Evolutionary conservation across 1,140 invertebrate species (phyloP).

Genomic region (Drosophila nasuta): DNA sequence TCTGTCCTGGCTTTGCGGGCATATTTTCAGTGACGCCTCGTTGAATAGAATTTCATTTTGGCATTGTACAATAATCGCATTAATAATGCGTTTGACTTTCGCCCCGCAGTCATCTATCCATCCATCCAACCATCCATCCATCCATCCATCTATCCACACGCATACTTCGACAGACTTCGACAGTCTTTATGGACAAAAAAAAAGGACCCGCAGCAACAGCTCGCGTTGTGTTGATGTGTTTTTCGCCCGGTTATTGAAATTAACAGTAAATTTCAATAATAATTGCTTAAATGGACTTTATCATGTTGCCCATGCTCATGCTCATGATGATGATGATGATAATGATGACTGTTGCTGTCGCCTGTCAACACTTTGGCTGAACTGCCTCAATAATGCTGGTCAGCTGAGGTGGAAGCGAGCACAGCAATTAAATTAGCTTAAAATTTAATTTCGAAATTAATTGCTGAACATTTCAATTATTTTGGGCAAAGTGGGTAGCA

Average conservation of each 20-base stretch:
- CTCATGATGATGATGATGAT: constrained; percentile 14
- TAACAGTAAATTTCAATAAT: constrained; percentile 80
- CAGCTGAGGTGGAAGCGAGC: constrained; percentile 16
- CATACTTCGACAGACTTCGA: neutral
- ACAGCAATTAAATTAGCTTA: constrained; percentile 18
- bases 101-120: constrained; percentile 13
- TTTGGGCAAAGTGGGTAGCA: neutral
- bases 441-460: constrained; percentile 15
- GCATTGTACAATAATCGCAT: constrained; percentile 72
- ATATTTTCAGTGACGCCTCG: constrained; percentile 56
- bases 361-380: constrained; percentile 67
- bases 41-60: constrained; percentile 62
- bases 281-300: constrained; percentile 73
- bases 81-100: constrained; percentile 66
- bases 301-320: constrained; percentile 36
- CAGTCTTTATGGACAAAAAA: constrained; percentile 1
- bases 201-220: constrained; percentile 49
- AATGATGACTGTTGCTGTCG: constrained; percentile 34
- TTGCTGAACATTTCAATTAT: constrained; percentile 13
- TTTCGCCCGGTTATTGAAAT: constrained; percentile 58
- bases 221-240: constrained; percentile 11
- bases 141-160: too few relatives aligned
- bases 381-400: constrained; percentile 54
- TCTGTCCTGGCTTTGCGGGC: constrained; percentile 15
- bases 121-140: neutral